Conservation (phyloP, 2,888 invertebrate genomes). For the Thymelicus acteon region DNA sequence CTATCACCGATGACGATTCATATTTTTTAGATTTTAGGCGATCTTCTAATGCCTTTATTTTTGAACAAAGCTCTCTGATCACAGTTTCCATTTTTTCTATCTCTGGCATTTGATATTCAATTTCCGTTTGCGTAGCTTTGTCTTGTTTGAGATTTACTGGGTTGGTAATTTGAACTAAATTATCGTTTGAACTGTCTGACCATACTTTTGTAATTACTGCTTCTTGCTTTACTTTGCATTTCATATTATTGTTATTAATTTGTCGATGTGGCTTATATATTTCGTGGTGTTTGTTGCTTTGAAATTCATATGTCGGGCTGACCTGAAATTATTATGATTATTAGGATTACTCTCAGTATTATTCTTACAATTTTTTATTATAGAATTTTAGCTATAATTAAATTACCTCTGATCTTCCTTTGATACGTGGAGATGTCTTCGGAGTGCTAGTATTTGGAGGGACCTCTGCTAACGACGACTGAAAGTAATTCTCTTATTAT, state of each 20-base stretch:
- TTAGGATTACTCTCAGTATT: background rate
- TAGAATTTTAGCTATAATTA: background rate
- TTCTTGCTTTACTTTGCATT: constrained; percentile 24
- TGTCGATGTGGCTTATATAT: background rate
- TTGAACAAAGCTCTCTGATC: constrained; percentile 49
- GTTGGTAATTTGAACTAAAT: constrained; percentile 37
- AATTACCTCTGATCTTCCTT: constrained; percentile 21
- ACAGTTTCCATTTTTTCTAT: constrained; percentile 53
- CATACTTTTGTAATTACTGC: constrained; percentile 32
- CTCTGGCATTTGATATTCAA: constrained; percentile 47
- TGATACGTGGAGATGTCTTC: constrained; percentile 12
- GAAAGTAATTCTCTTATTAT: background rate
- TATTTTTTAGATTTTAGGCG: constrained; percentile 45
- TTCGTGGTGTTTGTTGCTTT: constrained; percentile 5
- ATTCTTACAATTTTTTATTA: background rate
- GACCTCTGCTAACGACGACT: background rate
- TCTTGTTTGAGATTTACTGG: constrained; percentile 44
- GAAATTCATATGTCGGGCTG: background rate
- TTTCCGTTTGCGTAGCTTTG: constrained; percentile 54
- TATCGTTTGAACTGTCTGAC: constrained; percentile 35
- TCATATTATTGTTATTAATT: constrained; percentile 8
- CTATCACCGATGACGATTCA: constrained; percentile 29
- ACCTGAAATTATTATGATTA: constrained; percentile 13
- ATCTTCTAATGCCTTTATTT: constrained; percentile 50
- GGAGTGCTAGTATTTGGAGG: constrained; percentile 25